Evolutionary conservation across 2,113 vertebrate species (phyloP).

Genomic region (Ictalurus punctatus): DNA sequence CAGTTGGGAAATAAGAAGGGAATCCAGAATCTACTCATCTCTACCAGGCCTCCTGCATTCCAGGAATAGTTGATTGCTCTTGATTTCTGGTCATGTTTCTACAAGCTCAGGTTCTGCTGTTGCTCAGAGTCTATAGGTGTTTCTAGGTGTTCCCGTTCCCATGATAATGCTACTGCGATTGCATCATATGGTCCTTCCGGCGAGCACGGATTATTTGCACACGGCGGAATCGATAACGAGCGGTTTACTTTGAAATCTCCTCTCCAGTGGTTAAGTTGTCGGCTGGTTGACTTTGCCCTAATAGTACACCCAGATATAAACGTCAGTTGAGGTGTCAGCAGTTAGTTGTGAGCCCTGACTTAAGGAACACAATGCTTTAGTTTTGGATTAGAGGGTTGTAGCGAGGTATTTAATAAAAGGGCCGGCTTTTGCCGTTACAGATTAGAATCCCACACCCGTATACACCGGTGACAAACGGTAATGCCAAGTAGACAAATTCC

Average conservation of each 20-base stretch:
- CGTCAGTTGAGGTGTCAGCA: neutral
- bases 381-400: neutral
- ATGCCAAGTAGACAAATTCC: conserved; percentile 4
- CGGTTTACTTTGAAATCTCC: neutral
- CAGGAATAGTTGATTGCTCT: neutral
- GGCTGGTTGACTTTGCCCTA: neutral
- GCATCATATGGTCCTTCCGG: neutral
- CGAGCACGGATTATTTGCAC: neutral
- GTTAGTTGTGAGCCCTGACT: neutral
- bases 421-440: neutral
- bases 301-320: neutral
- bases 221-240: neutral
- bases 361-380: neutral
- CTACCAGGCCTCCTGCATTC: neutral
- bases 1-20: neutral
- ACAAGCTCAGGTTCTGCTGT: neutral
- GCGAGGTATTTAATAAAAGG: neutral
- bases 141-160: neutral
- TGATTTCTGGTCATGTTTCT: conserved; percentile 11
- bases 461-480: neutral
- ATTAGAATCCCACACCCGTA: neutral
- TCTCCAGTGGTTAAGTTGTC: neutral
- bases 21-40: neutral
- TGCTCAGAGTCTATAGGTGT: neutral
- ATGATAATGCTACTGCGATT: neutral